phyloP scores from a whole-genome alignment of 2,888 invertebrate species.

The Metacarcinus magister region DNA sequence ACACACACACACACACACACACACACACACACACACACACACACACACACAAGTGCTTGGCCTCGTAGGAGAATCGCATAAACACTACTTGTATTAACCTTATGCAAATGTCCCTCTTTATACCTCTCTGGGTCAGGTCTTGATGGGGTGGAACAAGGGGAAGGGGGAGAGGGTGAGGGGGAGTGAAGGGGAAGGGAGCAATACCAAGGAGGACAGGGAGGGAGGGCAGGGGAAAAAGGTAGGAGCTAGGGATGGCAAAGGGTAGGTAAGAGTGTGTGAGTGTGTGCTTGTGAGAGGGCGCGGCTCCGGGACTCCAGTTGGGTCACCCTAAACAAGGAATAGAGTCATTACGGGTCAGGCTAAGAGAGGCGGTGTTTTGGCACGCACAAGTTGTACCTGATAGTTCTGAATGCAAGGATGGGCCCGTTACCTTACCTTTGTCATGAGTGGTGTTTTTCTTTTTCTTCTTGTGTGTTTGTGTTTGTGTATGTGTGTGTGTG shows the following conservation, averaged over 20 bases:
- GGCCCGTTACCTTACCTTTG: neutral
- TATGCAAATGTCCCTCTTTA: constrained; percentile 4
- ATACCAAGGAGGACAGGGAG: neutral
- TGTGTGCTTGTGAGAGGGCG: neutral
- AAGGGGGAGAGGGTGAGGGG: neutral
- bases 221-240: neutral
- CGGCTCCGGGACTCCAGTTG: neutral
- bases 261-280: neutral
- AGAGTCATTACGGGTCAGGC: neutral
- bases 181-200: neutral
- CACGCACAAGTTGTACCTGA: neutral
- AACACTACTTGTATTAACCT: constrained; percentile 16
- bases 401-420: neutral
- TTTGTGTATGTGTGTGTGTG: too few species aligned
- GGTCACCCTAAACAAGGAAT: neutral
- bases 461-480: neutral
- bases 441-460: neutral
- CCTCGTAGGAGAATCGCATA: neutral
- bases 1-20: constrained; percentile 49
- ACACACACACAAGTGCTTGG: neutral
- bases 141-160: constrained; percentile 5
- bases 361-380: neutral
- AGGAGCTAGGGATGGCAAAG: neutral
- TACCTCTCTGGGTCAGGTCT: neutral
- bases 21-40: constrained; percentile 42